phyloP scores from a whole-genome alignment of 2,888 invertebrate species.

The Idaea biselata region DNA sequence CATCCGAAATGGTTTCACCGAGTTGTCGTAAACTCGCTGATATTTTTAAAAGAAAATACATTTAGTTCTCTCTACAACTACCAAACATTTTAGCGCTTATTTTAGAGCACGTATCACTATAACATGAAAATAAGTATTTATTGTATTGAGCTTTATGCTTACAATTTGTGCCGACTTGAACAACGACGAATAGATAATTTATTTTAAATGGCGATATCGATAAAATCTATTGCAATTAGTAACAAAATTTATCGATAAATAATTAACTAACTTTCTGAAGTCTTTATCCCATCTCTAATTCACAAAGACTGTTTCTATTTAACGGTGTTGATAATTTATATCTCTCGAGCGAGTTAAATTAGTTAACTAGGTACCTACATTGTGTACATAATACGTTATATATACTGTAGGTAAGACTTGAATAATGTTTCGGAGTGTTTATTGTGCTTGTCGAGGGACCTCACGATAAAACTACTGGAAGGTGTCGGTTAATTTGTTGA shows the following conservation, averaged over 20 bases:
- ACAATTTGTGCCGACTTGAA: neutral
- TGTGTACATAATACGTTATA: too few relatives aligned
- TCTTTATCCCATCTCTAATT: neutral
- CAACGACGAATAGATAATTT: neutral
- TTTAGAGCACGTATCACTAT: neutral
- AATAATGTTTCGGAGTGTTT: neutral
- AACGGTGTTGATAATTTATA: neutral
- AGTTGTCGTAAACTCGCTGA: neutral
- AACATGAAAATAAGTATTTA: neutral
- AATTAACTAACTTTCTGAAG: neutral
- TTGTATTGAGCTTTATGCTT: neutral
- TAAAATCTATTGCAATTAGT: neutral
- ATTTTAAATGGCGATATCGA: neutral
- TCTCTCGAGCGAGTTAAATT: neutral
- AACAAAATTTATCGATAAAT: neutral
- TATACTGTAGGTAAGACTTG: neutral
- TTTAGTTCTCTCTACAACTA: neutral
- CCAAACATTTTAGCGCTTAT: neutral
- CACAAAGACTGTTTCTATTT: neutral
- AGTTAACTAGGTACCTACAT: neutral
- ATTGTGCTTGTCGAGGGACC: neutral
- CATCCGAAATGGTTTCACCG: neutral
- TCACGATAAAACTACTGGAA: neutral
- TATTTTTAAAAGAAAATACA: neutral
- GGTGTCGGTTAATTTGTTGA: neutral